Conservation (phyloP, 2,113 vertebrate species). For the Tauraco erythrolophus region DNA sequence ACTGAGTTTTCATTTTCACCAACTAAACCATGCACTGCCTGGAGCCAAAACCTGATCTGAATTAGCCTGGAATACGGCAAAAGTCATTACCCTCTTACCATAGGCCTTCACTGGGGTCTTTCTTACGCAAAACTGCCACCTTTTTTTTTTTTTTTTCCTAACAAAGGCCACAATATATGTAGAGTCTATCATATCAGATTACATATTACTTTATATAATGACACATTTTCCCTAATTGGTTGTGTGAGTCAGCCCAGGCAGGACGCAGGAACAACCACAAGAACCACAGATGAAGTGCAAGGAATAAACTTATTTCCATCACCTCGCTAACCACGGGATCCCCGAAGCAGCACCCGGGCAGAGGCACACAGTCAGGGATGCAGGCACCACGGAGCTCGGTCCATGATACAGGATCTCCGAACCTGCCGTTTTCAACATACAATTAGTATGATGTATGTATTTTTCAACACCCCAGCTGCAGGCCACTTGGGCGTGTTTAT, state of each 20-base stretch:
- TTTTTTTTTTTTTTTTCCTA: background rate
- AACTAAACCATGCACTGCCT: background rate
- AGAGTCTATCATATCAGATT: background rate
- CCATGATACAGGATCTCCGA: fast-evolving
- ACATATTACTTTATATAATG: background rate
- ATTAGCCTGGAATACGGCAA: background rate
- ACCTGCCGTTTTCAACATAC: background rate
- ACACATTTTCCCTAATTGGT: background rate
- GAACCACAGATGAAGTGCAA: background rate
- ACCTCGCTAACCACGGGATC: fast-evolving
- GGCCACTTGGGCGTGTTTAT: background rate
- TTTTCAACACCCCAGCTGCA: background rate
- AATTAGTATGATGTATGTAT: background rate
- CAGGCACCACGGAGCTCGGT: background rate
- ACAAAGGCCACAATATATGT: background rate
- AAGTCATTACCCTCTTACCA: background rate
- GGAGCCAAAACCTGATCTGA: background rate
- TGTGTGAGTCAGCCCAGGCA: background rate
- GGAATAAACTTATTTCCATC: background rate
- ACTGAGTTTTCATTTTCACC: background rate
- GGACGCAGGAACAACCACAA: background rate
- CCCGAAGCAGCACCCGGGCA: background rate
- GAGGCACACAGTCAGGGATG: fast-evolving
- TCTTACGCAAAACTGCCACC: fast-evolving
- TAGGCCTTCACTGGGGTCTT: background rate